Base-by-base conservation (phyloP, 2,113 vertebrate genomes). In the Chascanopsetta lugubris region DNA sequence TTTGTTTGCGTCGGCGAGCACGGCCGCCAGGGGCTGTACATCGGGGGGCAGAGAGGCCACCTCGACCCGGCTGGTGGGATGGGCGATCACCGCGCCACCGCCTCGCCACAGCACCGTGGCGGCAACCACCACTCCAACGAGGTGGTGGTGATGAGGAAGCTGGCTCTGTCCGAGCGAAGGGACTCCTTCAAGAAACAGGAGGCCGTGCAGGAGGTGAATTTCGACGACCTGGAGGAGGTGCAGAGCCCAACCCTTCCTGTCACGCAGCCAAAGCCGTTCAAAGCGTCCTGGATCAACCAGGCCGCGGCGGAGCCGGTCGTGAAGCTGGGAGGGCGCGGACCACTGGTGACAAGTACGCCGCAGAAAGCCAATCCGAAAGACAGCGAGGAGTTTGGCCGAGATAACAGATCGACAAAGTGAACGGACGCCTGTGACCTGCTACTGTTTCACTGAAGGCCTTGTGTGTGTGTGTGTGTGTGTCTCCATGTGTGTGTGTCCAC, bases 181-280 rank as follows among this genome's bases (percentile, higher is more conserved):
- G 96, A 98, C 87, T 97, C 95, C 25, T 97, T 98, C 88, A 96
- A 96, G 87, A 98, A 97, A 74, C 96, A 98, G 60, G 95, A 96
- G 66, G 96, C 96, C 0, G 96, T 98, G 45, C 95, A 96, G 78
- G 96, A 98, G 84, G 94, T 97, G 69, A 95, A 94, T 68, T 94
- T 95, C 0, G 96, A 97, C 0, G 94, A 88, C 0, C 61, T 82
- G 32, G 92, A 90, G 0, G 69, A 87, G 0, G 72, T 66, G 6
- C 53, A 34, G 0, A 79, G 26, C 53, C 61, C 20, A 3, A 49
- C 57, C 0, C 46, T 62, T 34, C 72, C 82, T 2, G 48, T 40
- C 60, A 58, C 61, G 13, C 79, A 75, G 29, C 61, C 79, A 0
- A 78, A 82, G 50, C 11, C 18, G 0, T 89, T 81, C 68, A 83